Evolutionary conservation across 1,140 invertebrate genomes (phyloP), one percentile per base, ranked within the genome.

Genomic region (Dendroctonus ponderosae): DNA sequence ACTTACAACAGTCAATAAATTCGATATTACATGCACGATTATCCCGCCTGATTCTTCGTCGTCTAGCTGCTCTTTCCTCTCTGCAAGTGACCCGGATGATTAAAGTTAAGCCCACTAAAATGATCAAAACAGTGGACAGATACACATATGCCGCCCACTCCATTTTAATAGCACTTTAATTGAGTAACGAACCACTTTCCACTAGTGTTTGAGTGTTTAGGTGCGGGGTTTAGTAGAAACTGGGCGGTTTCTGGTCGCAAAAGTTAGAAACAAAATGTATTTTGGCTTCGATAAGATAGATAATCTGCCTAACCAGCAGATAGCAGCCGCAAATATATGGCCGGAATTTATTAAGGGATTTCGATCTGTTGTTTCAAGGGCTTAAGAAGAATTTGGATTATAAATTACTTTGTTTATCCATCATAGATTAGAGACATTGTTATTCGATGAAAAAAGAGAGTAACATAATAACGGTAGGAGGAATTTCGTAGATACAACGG

Each of bases 1-100:
- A 58, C 56, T 58, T 42, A 58, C 56, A 58, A 43, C 42, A 58
- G 15, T 58, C 56, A 58, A 58, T 44, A 58, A 58, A 58, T 14
- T 58, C 56, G 5, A 43, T 15, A 43, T n/a, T 43, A 44, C 7
- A 15, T 0, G 7, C 7, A 43, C 56, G 11, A 7, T 58, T 9
- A 39, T 40, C 40, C 40, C 52, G 7, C 15, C 40, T 43, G 14
- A 26, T 54, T 11, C 56, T 42, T 37, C 41, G 5, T 44, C 41
- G 11, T 9, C 40, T n/a, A 8, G 3, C 40, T 9, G 5, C 44
- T 15, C 15, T 58, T 14, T 58, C 41, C 14, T 58, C 40, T 44
- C 44, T 58, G 6, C 56, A 58, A 26, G 14, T 58, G 5, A 58
- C 7, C 7, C 56, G 2, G 42, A 58, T 37, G 15, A 58, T 58